These are phyloP conservation scores for Novumbra hubbsi DNA, from an alignment of 2,797 vertebrate species.

Conservation along the genomic window DNA sequence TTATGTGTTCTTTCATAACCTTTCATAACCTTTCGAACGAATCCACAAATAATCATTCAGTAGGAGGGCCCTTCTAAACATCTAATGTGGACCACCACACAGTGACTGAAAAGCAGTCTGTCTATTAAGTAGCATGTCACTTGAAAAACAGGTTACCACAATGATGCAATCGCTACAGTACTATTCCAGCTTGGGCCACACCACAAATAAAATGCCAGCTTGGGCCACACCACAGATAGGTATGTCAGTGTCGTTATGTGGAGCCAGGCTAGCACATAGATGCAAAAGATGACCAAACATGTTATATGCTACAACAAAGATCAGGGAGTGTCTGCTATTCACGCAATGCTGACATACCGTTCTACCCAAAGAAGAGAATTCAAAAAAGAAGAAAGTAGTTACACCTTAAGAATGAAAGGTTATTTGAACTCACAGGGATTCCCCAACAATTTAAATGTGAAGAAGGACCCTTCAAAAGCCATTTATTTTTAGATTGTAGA, in stretches of 20 bases:
- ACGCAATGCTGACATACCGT: conserved; percentile 54
- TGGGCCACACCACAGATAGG: conserved; percentile 2
- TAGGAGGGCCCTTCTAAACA: not conserved
- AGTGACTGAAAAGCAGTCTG: not conserved
- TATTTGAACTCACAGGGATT: too few relatives aligned
- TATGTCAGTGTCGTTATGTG: not conserved
- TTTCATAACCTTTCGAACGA: conserved; percentile 24
- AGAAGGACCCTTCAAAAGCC: too few relatives aligned
- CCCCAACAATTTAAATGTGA: too few relatives aligned
- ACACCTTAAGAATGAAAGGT: too few relatives aligned
- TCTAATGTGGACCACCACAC: not conserved
- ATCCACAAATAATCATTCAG: conserved; percentile 9
- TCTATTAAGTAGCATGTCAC: not conserved
- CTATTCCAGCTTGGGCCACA: not conserved
- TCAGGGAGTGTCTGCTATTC: conserved; percentile 16
- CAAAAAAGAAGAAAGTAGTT: too few relatives aligned
- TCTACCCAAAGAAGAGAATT: conserved; percentile 29
- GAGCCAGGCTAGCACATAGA: not conserved
- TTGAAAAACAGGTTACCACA: not conserved
- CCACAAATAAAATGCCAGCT: conserved; percentile 12
- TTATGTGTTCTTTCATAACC: not conserved
- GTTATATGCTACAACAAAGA: not conserved
- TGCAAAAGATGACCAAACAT: not conserved
- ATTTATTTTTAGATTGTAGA: too few relatives aligned
- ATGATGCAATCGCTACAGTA: not conserved